Evolutionary conservation across 35 echinoderm and acorn worm species (phyloP), one percentile per base, ranked within the genome.

Genomic region (Chiridota heheva): DNA sequence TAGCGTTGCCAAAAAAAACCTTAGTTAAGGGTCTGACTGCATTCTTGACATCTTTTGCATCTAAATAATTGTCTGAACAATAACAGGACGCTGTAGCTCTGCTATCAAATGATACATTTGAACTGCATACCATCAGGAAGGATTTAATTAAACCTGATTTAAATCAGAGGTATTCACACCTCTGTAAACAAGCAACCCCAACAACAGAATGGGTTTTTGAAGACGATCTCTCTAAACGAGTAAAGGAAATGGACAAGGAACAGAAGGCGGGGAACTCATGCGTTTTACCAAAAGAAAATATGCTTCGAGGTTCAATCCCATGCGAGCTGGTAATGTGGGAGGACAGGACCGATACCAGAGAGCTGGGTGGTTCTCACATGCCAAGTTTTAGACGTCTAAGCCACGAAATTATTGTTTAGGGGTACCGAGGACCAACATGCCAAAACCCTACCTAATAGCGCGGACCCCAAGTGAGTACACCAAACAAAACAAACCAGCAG

Each of bases 221-320:
- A 2, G 55, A 75, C 46, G 69, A 75, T 3, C 31, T 85, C 0
- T 70, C 47, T 16, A 75, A 85, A 64, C 41, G 48, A 10, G 67
- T 85, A 22, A 74, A 84, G 36, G 69, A 75, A 3, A 5, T 74
- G 20, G 69, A 73, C 3, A 55, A 85, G 38, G 43, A 72, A 27
- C 66, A 84, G 30, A 73, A 84, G 44, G 57, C n/a, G n/a, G 45
- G 33, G 5, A 39, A 69, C 1, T 25, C 29, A 10, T 53, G 48
- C 16, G 56, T 26, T 37, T 51, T 31, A 28, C 45, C 56, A 17
- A 55, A 37, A 55, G 73, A 7, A 2, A 4, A 13, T 13, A 4
- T 36, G 8, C 5, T 33, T 17, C 3, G 29, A 5, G 22, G 46
- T 2, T 78, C 4, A 6, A 27, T 38, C 49, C 47, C 33, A 18